Conservation (phyloP, 2,113 vertebrate genomes). For the Cranoglanis bouderius region DNA sequence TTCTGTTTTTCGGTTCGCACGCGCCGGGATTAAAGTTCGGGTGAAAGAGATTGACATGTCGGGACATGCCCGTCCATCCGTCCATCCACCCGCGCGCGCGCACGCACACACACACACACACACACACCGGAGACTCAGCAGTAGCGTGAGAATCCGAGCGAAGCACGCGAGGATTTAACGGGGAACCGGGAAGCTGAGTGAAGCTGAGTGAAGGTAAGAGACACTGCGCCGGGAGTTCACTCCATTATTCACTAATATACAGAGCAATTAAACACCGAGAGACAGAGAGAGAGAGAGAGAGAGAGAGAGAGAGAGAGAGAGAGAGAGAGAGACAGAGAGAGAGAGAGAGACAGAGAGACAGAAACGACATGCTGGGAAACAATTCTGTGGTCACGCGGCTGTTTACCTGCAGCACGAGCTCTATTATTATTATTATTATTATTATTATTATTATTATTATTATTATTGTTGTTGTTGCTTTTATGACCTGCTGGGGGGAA, state of each 20-base stretch:
- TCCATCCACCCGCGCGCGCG: background rate
- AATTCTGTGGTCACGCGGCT: background rate
- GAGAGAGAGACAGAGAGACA: too few species aligned
- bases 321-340: background rate
- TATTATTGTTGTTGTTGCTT: too few species aligned
- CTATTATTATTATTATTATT: too few species aligned
- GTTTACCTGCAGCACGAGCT: too few species aligned
- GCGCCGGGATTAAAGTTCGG: background rate
- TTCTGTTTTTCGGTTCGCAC: background rate
- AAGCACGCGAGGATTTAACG: background rate
- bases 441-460: too few species aligned
- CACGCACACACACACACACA: background rate
- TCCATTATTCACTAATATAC: background rate
- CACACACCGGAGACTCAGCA: background rate
- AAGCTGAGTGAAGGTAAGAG: conserved; percentile 15
- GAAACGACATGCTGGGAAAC: background rate
- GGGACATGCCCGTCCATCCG: conserved; percentile 37
- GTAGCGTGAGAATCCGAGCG: conserved; percentile 6
- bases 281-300: background rate
- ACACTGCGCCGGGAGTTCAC: background rate
- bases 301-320: background rate
- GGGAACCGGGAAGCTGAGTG: background rate
- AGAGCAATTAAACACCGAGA: background rate
- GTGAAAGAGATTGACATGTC: conserved; percentile 24
- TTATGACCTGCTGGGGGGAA: too few species aligned